Percentiles rank a stretch among this genome's conserved stretches.
These are phyloP conservation scores for Calyptomena viridis DNA, from an alignment of 2,113 vertebrate species.

Conservation along the genomic window DNA sequence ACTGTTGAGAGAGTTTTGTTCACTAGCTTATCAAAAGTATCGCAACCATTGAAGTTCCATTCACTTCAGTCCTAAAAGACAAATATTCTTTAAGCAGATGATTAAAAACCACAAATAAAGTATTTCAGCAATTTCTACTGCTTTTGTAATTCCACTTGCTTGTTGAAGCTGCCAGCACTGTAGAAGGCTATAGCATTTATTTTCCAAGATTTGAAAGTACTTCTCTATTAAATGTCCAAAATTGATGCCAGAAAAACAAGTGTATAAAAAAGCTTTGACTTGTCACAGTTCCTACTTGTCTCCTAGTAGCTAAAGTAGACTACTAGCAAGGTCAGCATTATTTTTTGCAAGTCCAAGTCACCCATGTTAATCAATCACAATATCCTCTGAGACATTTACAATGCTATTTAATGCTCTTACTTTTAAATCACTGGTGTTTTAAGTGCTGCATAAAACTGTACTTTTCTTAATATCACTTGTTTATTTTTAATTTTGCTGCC, in stretches of 20 bases:
- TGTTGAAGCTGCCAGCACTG: not conserved
- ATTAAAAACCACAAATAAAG: not conserved
- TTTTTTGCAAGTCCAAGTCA: not conserved
- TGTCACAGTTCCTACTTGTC: not conserved
- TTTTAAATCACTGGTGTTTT: not conserved
- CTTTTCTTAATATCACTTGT: not conserved
- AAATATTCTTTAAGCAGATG: not conserved
- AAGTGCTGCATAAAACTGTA: not conserved
- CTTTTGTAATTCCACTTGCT: not conserved
- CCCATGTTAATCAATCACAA: not conserved
- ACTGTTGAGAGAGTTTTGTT: not conserved
- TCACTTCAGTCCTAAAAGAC: not conserved
- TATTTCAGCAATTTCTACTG: not conserved
- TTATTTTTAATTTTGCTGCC: not conserved
- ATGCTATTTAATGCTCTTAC: not conserved
- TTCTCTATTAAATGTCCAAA: not conserved
- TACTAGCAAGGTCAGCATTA: not conserved
- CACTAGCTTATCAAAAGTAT: not conserved
- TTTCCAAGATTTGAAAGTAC: not conserved
- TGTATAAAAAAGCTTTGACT: not conserved
- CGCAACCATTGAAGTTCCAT: not conserved
- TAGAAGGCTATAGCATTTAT: not conserved
- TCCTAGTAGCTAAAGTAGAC: not conserved
- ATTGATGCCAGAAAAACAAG: not conserved
- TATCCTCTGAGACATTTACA: not conserved